Evolutionary conservation across 2,113 vertebrate species (phyloP).

Genomic region (Arizona elegans): DNA sequence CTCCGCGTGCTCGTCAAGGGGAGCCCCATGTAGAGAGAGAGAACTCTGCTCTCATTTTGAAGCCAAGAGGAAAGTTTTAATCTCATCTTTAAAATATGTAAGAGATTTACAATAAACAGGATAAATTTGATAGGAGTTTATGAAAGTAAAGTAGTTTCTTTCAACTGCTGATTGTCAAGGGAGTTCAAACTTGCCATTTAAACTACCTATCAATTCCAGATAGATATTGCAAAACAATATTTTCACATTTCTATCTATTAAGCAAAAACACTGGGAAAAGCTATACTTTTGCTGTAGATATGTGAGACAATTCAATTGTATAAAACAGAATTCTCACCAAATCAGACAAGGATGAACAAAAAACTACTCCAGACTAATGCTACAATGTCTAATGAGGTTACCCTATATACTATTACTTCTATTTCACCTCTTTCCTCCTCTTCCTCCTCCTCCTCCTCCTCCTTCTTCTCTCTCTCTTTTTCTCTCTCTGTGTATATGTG

Average conservation of each 20-base stretch:
- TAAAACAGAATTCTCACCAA: slow-evolving; percentile 5
- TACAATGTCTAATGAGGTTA: slow-evolving; percentile 3
- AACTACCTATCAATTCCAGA: slow-evolving; percentile 65
- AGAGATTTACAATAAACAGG: slow-evolving; percentile 70
- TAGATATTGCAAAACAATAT: slow-evolving; percentile 70
- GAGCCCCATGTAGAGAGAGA: slow-evolving; percentile 11
- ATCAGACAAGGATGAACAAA: slow-evolving; percentile 32
- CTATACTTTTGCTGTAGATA: slow-evolving; percentile 28
- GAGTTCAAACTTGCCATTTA: slow-evolving; percentile 67
- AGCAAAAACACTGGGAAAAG: slow-evolving; percentile 59
- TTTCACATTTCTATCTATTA: slow-evolving; percentile 54
- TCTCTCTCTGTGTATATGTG: too few relatives aligned
- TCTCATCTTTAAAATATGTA: slow-evolving; percentile 78
- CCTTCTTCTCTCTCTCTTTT: too few relatives aligned
- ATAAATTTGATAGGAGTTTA: slow-evolving; percentile 72
- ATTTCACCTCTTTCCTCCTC: too few relatives aligned
- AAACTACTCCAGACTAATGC: slow-evolving; percentile 36
- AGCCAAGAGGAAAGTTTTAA: slow-evolving; percentile 72
- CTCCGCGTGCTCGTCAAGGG: too few relatives aligned
- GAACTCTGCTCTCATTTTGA: slow-evolving; percentile 68
- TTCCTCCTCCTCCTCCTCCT: too few relatives aligned
- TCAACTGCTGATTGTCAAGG: slow-evolving; percentile 64
- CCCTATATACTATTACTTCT: too few relatives aligned
- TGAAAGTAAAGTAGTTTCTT: slow-evolving; percentile 69
- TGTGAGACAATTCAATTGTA: slow-evolving; percentile 40